These are phyloP conservation scores for Vandiemenella viatica DNA, from an alignment of 2,888 invertebrate genomes.

Conservation along the genomic window DNA sequence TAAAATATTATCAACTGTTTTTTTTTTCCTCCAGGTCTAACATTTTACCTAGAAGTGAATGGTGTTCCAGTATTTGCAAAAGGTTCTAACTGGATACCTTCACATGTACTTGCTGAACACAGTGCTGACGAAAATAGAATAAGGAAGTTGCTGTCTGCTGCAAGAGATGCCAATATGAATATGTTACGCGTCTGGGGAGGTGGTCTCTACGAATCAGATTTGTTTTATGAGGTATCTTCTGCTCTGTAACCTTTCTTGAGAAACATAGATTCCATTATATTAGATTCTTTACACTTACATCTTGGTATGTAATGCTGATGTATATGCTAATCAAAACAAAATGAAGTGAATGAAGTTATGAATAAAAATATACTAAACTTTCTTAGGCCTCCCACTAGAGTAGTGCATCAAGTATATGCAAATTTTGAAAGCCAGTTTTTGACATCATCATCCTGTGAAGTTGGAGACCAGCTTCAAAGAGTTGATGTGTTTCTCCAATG, in stretches of 20 bases:
- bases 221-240: slow-evolving; percentile 53
- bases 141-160: slow-evolving; percentile 47
- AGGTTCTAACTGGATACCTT: slow-evolving; percentile 88
- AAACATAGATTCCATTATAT: no score
- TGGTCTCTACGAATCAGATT: slow-evolving; percentile 84
- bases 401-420: no score
- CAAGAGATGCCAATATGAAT: slow-evolving; percentile 69
- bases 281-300: no score
- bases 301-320: background rate
- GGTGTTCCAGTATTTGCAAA: slow-evolving; percentile 80
- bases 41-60: slow-evolving; percentile 81
- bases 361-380: no score
- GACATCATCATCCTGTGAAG: no score
- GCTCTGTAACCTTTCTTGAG: no score
- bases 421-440: no score
- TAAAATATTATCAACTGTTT: slow-evolving; percentile 25
- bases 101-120: slow-evolving; percentile 65
- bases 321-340: slow-evolving; percentile 1
- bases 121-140: slow-evolving; percentile 41
- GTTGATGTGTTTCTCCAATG: no score
- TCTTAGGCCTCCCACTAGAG: no score
- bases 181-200: slow-evolving; percentile 98
- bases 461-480: no score
- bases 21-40: slow-evolving; percentile 51
- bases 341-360: no score